Evolutionary conservation across 2,113 vertebrate species (phyloP), one percentile per base, ranked within the genome.

Genomic region (Pachypanchax playfairii): DNA sequence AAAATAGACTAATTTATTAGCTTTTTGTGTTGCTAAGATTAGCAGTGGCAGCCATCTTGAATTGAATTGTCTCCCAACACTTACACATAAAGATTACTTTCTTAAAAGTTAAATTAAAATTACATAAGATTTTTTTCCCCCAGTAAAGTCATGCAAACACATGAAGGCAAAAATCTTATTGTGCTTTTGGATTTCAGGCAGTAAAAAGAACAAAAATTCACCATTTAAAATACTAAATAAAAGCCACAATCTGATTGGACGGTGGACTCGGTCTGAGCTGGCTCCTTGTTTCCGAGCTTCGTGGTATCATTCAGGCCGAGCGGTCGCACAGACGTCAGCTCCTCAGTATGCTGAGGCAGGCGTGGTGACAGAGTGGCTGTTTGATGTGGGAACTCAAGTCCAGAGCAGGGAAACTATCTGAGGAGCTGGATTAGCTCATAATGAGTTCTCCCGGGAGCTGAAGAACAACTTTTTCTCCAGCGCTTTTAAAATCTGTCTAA

Each of bases 361-460:
- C 48, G 81, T 69, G 52, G 75, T 78, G 84, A 77, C 82, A 85
- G 79, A 41, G 59, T 31, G 66, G 71, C 77, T 44, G 77, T 85
- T 88, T 88, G 87, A 88, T 86, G 87, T 81, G 59, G 75, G 69
- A 78, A 76, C 76, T 77, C 71, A 35, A 81, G 73, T 80, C 76
- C 58, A 55, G 52, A 73, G 72, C 1, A 36, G 71, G 58, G 77
- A 73, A 86, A 72, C 56, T 41, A 59, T 54, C 85, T 64, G 84
- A 88, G 82, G 65, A 67, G 79, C 48, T 10, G 79, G 76, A 86
- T 74, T 61, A 73, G 71, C 82, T 74, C 73, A 70, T 91, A 89
- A 91, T 89, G 87, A 90, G 52, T 65, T 89, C 87, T 84, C 86
- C 10, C 8, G 87, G 85, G 89, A 81, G 49, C 31, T 13, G 9